These are phyloP conservation scores for Danaus plexippus DNA, from an alignment of 1,140 invertebrate species.

Conservation along the genomic window DNA sequence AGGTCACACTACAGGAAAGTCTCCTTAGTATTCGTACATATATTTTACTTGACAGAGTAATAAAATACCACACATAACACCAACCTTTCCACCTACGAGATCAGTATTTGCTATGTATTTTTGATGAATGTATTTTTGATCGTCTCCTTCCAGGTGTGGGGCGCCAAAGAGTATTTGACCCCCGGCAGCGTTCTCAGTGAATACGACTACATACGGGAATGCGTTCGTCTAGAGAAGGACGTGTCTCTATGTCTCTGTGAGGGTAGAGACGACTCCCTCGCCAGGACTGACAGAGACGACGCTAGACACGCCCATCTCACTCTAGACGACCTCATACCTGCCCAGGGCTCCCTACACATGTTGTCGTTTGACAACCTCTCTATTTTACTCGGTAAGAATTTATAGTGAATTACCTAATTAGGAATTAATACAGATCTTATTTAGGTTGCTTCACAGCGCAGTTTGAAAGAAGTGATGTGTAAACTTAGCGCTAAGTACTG, in stretches of 20 bases:
- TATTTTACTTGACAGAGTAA: too few relatives aligned
- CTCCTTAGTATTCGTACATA: too few relatives aligned
- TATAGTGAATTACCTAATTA: too few relatives aligned
- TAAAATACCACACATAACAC: too few relatives aligned
- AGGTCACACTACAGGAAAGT: background rate
- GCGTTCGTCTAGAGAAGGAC: constrained; percentile 94
- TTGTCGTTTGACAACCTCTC: constrained; percentile 84
- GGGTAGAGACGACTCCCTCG: constrained; percentile 73
- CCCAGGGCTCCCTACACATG: constrained; percentile 78
- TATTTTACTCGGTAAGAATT: constrained; percentile 81
- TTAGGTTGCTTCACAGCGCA: too few relatives aligned
- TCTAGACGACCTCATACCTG: constrained; percentile 83
- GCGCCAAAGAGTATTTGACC: constrained; percentile 85
- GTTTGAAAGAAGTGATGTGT: too few relatives aligned
- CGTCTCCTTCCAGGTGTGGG: constrained; percentile 80
- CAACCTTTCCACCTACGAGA: too few relatives aligned
- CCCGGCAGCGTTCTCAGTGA: constrained; percentile 81
- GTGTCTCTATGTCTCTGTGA: constrained; percentile 84
- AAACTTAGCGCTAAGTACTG: too few relatives aligned
- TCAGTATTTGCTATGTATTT: too few relatives aligned
- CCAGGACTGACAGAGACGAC: constrained; percentile 79
- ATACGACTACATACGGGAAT: constrained; percentile 94
- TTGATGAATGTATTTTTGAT: too few relatives aligned
- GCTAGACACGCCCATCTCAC: constrained; percentile 78
- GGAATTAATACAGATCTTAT: too few relatives aligned